Conservation (phyloP, 2,888 invertebrate genomes). For the Tetrapedia diversipes region DNA sequence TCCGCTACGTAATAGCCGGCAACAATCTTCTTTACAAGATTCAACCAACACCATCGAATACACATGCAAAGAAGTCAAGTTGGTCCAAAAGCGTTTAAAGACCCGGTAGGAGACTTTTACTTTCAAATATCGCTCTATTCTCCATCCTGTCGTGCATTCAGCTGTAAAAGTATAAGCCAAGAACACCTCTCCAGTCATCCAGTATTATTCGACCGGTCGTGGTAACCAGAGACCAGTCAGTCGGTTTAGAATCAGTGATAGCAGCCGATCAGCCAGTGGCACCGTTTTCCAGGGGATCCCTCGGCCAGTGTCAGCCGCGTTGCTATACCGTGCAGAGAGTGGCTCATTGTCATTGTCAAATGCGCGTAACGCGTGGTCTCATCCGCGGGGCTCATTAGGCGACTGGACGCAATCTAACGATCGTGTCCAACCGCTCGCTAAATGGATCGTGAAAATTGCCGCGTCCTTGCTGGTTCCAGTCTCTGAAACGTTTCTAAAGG, state of each 20-base stretch:
- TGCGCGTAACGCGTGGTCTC: constrained; percentile 37
- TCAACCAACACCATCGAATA: not conserved
- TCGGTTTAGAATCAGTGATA: constrained; percentile 21
- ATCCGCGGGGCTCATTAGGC: constrained; percentile 28
- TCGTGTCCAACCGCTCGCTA: not conserved
- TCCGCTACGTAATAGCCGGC: too few species aligned
- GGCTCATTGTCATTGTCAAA: constrained; percentile 46
- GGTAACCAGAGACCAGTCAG: constrained; percentile 24
- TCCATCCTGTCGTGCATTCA: not conserved
- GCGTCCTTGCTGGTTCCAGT: not conserved
- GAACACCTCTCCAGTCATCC: constrained; percentile 3
- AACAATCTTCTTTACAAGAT: not conserved
- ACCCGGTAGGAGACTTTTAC: constrained; percentile 3
- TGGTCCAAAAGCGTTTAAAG: not conserved
- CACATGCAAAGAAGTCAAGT: not conserved
- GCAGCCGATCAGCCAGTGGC: constrained; percentile 8
- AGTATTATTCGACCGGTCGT: not conserved
- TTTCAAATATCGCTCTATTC: constrained; percentile 27
- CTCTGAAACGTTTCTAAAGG: constrained; percentile 8
- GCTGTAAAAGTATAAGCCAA: constrained; percentile 8
- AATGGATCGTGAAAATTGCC: constrained; percentile 4
- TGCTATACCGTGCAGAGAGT: constrained; percentile 1
- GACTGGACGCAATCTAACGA: not conserved
- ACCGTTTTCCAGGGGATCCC: constrained; percentile 22
- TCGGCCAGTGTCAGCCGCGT: constrained; percentile 25